Evolutionary conservation across 2,888 invertebrate genomes (phyloP), one percentile per base, ranked within the genome.

Genomic region (Entomobrya multifasciata): DNA sequence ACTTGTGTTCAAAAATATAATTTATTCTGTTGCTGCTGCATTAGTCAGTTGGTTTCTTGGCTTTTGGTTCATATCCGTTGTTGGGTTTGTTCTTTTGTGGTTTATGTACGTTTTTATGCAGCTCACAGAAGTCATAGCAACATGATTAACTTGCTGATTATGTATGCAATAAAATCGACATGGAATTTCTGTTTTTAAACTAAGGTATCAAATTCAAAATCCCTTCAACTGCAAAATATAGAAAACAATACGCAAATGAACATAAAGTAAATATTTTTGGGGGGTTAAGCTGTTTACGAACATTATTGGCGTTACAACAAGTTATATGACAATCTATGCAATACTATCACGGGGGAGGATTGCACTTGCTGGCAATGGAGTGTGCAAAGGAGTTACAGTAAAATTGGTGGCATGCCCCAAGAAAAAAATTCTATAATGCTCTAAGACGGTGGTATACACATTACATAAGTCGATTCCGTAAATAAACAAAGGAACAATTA

Each of bases 401-500:
- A 47, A 70, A 47, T 30, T n/a, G 41, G 41, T 65, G 70, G 44
- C 22, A 22, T 41, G 41, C 41, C 22, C 30, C n/a, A 47, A 47
- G 44, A 10, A 11, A 20, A 25, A 44, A n/a, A n/a, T n/a, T n/a
- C n/a, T n/a, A n/a, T n/a, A n/a, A n/a, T n/a, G n/a, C n/a, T n/a
- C n/a, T n/a, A n/a, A n/a, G n/a, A n/a, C n/a, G n/a, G n/a, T n/a
- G n/a, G n/a, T n/a, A n/a, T n/a, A n/a, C n/a, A n/a, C n/a, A n/a
- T 55, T 55, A 20, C 55, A 20, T 55, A 55, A 55, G 55, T 55
- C n/a, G 20, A n/a, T 55, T 10, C n/a, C n/a, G n/a, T 70, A 47
- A 70, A 44, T 70, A 70, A 70, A 70, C 70, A 70, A 70, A 70
- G 47, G 70, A 47, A 47, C 70, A 70, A 70, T 70, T 70, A 70